Evolutionary conservation across 2,113 vertebrate species (phyloP), one percentile per base, ranked within the genome.

Genomic region (Xyliphius kryptos): DNA sequence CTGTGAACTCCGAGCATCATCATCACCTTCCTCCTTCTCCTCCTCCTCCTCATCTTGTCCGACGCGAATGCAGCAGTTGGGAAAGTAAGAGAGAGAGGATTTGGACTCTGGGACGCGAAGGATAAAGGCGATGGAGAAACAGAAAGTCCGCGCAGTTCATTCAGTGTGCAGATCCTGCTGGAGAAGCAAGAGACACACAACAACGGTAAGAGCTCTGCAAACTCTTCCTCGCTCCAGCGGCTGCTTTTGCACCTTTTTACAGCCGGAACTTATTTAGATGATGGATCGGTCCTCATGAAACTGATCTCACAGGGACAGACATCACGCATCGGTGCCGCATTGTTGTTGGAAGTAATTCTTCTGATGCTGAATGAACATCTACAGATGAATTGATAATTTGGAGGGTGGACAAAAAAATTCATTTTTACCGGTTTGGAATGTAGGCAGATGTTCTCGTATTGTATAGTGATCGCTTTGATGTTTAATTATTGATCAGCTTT

Each of bases 1-100:
- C 68, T 74, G 66, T 71, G 67, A 71, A 74, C 71, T 72, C 61
- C 67, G 54, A 72, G 64, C 71, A 78, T 71, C 77, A 68, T 17
- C 47, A 58, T 44, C 13, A 32, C 14, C 61, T 19, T 50, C 32
- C 26, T 26, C 38, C 9, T 47, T 40, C 7, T 73, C 70, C 13
- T n/a, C 52, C 14, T 22, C 49, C 14, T 44, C 47, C 16, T 10
- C 59, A 61, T 17, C 57, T 14, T 3, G 2, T 20, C 1, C 26
- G 11, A 57, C 12, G 63, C 58, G 54, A 44, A 65, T 66, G 74
- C 74, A 74, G 68, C 55, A 64, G 69, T 57, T 52, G 61, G 71
- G 66, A 70, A 68, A 69, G 46, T 77, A 75, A 74, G 62, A 21
- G 15, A 2, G 22, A 17, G 22, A 10, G 44, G 22, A n/a, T n/a